phyloP scores from a whole-genome alignment of 2,888 invertebrate species.

The Amiota mariae region DNA sequence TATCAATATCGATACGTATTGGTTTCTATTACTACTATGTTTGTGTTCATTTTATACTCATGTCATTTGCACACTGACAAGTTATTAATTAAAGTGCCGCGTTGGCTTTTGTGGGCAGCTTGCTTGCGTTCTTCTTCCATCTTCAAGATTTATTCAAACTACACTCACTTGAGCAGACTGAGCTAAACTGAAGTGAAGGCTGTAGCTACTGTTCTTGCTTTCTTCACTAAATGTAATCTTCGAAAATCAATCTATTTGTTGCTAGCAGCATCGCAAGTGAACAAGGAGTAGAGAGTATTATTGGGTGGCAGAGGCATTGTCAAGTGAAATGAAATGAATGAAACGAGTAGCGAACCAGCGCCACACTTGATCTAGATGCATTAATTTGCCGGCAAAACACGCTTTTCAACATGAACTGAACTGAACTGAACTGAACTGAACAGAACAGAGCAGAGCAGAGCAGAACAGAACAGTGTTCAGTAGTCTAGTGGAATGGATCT shows the following conservation, averaged over 20 bases:
- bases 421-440: too few relatives aligned
- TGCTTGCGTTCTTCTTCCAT: not conserved
- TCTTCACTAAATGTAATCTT: conserved; percentile 46
- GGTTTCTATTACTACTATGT: not conserved
- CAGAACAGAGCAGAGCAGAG: too few relatives aligned
- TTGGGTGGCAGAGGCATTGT: conserved; percentile 10
- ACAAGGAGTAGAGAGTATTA: conserved; percentile 23
- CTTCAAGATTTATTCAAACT: not conserved
- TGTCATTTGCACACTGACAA: conserved; percentile 69
- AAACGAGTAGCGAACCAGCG: conserved; percentile 13
- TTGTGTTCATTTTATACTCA: conserved; percentile 35
- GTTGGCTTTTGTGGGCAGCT: conserved; percentile 5
- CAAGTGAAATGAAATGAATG: not conserved
- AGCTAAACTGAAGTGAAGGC: not conserved
- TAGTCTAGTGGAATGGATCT: too few relatives aligned
- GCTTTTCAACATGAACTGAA: not conserved
- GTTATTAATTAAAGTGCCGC: conserved; percentile 65
- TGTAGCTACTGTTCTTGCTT: conserved; percentile 24
- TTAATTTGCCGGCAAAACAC: conserved; percentile 23
- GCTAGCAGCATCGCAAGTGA: conserved; percentile 14
- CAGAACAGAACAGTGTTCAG: too few relatives aligned
- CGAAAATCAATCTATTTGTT: conserved; percentile 47
- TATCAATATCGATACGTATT: not conserved
- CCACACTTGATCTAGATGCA: conserved; percentile 32
- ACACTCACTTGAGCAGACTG: not conserved